phyloP scores from a whole-genome alignment of 2,113 vertebrate genomes.

The Crotalus viridis region DNA sequence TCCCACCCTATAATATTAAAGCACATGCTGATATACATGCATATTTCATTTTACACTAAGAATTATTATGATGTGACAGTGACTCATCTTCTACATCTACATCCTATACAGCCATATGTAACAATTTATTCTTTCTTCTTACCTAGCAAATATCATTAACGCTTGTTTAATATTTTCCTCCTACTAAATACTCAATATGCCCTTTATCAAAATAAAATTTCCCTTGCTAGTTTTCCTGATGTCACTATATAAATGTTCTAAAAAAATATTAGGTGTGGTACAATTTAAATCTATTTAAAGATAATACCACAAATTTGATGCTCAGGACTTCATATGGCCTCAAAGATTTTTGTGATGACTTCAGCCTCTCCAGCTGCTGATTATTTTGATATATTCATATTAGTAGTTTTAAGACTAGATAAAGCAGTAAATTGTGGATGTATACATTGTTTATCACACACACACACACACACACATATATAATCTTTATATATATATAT shows the following conservation, averaged over 20 bases:
- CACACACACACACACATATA: too few relatives aligned
- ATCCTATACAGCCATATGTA: not conserved
- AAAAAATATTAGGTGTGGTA: not conserved
- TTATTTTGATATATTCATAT: too few relatives aligned
- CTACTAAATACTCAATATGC: not conserved
- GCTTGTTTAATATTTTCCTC: not conserved
- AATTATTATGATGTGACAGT: not conserved
- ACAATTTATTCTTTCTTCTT: not conserved
- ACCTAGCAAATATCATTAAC: not conserved
- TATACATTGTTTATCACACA: too few relatives aligned
- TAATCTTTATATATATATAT: too few relatives aligned
- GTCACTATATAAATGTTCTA: not conserved
- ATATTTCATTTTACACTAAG: constrained; percentile 42
- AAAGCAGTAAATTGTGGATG: too few relatives aligned
- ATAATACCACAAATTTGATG: not conserved
- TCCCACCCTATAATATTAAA: not conserved
- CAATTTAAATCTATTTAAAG: not conserved
- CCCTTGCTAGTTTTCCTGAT: not conserved
- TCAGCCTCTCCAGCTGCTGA: too few relatives aligned
- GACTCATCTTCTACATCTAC: not conserved
- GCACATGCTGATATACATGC: not conserved
- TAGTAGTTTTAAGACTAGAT: too few relatives aligned
- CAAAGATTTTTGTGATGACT: not conserved
- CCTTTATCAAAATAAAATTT: not conserved
- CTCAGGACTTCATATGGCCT: not conserved